Evolutionary conservation across 2,797 vertebrate genomes (phyloP), one percentile per base, ranked within the genome.

Genomic region (Kryptopterus vitreolus): DNA sequence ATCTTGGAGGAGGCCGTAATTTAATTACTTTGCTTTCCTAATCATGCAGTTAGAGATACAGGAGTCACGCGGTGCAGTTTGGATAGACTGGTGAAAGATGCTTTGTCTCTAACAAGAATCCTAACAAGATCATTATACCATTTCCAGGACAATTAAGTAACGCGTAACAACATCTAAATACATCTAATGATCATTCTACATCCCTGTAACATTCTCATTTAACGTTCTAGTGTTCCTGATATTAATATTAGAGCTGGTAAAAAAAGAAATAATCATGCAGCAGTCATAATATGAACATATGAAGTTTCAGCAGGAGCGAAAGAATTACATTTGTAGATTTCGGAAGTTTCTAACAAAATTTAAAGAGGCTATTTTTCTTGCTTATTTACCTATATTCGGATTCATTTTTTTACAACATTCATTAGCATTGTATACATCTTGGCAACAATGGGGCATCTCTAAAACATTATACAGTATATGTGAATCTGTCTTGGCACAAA

Each of bases 21-120:
- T 85, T 65, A 71, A 86, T 85, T 87, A 76, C 71, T 80, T 80
- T 62, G 74, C 71, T 73, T 78, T 80, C 53, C 77, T 78, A 80
- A 84, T 84, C 81, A 82, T 65, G 66, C 69, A 63, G 78, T 77
- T 76, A 72, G 35, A 61, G 81, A 85, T 77, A 75, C 77, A 79
- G 58, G 50, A 55, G 77, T 73, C 55, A 24, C 59, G 15, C 29
- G 5, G 16, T 53, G 29, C 29, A 53, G 48, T 31, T 53, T 71
- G 53, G 68, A 53, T 52, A 71, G 38, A n/a, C 12, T 29, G 53
- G 20, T 50, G 26, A 69, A 26, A 48, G 24, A 20, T 50, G 4
- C 22, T 71, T 53, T 70, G 46, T 24, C 20, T 73, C 1, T 57
- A 38, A 24, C 3, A 33, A n/a, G 29, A 43, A 57, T 57, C 15